Percentiles rank a stretch among this genome's conserved stretches.
phyloP scores from a whole-genome alignment of 2,888 invertebrate genomes.

The Chouioia cunea region DNA sequence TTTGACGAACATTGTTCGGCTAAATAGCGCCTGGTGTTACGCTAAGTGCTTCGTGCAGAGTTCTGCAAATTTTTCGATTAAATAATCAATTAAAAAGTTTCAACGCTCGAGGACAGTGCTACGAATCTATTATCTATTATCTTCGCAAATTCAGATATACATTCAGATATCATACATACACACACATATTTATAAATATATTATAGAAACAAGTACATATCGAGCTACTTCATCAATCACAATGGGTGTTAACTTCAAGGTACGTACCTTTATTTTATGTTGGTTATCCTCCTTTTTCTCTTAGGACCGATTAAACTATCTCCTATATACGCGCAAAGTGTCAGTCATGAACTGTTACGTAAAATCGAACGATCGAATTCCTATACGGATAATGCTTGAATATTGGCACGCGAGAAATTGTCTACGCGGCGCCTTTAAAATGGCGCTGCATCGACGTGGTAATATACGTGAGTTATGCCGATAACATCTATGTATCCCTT shows the following conservation, averaged over 20 bases:
- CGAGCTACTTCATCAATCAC: constrained; percentile 19
- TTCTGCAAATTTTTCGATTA: too few species aligned
- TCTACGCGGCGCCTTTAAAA: constrained; percentile 43
- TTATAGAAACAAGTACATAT: too few species aligned
- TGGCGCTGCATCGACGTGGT: constrained; percentile 33
- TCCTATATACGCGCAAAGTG: not conserved
- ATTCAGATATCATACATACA: not conserved
- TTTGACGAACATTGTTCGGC: too few species aligned
- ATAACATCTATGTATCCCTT: too few species aligned
- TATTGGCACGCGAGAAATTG: not conserved
- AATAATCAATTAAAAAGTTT: too few species aligned
- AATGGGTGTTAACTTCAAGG: constrained; percentile 57
- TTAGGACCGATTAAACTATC: not conserved
- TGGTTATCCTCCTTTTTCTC: not conserved
- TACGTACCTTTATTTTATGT: constrained; percentile 45
- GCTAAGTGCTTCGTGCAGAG: too few species aligned
- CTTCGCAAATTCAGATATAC: not conserved
- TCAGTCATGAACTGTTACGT: constrained; percentile 28
- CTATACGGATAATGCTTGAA: not conserved
- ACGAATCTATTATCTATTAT: not conserved
- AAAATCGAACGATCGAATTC: constrained; percentile 35
- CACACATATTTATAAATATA: not conserved
- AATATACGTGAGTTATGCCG: not conserved
- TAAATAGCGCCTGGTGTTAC: too few species aligned
- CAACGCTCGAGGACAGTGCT: not conserved